Percentiles rank a stretch among this genome's conserved stretches.
Evolutionary conservation across 2,113 vertebrate genomes (phyloP).

Genomic region (Podiceps cristatus): DNA sequence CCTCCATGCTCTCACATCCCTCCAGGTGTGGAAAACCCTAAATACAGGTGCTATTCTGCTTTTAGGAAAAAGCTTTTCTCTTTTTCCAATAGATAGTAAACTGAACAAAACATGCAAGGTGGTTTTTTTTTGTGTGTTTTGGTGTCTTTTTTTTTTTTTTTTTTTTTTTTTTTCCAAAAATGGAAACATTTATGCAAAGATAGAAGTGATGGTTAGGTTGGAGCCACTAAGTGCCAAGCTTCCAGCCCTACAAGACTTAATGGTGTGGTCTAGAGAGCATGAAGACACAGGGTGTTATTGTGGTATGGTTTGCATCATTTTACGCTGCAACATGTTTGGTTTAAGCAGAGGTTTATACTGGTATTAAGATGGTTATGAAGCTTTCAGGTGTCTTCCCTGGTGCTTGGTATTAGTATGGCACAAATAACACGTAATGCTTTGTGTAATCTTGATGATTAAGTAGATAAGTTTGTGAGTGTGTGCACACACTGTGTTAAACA

Average conservation of each 20-base stretch:
- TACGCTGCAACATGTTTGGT: not conserved
- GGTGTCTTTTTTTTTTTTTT: too few species aligned
- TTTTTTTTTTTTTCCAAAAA: not conserved
- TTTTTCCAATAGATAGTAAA: conserved; percentile 34
- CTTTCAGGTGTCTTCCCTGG: not conserved
- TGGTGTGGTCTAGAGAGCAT: fast-evolving
- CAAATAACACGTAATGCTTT: not conserved
- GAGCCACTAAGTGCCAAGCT: not conserved
- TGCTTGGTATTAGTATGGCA: not conserved
- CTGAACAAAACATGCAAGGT: not conserved
- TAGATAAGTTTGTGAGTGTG: not conserved
- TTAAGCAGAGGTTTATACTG: not conserved
- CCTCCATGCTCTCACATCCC: not conserved
- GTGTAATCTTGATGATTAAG: not conserved
- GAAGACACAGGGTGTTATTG: not conserved
- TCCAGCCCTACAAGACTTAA: not conserved
- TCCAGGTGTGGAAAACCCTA: not conserved
- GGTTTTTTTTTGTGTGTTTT: not conserved
- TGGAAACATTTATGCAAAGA: conserved; percentile 18
- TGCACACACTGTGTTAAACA: not conserved
- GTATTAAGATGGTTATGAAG: not conserved
- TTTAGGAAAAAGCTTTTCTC: conserved; percentile 13
- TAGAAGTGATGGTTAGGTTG: not conserved
- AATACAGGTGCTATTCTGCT: not conserved
- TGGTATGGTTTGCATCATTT: not conserved